phyloP scores from a whole-genome alignment of 2,888 invertebrate genomes.

The Hesperia comma region DNA sequence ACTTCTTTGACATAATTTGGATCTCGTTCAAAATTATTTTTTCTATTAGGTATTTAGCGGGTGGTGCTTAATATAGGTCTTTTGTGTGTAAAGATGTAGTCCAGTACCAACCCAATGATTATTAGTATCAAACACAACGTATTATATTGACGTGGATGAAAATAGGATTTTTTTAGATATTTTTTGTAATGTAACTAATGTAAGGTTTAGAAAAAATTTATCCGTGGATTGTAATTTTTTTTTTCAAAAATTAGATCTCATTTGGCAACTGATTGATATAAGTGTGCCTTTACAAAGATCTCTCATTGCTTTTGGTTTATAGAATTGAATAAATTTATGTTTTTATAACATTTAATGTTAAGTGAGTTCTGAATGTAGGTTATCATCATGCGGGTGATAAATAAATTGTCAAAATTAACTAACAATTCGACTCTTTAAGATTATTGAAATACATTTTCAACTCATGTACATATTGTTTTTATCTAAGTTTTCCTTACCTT shows the following conservation, averaged over 20 bases:
- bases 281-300: constrained; percentile 71
- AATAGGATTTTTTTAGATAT: constrained; percentile 52
- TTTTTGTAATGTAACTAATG: constrained; percentile 58
- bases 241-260: constrained; percentile 80
- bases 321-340: constrained; percentile 53
- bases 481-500: background rate
- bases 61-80: constrained; percentile 73
- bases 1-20: constrained; percentile 60
- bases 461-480: constrained; percentile 43
- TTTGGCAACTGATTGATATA: constrained; percentile 59
- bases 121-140: constrained; percentile 59
- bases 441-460: constrained; percentile 69
- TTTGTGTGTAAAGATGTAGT: constrained; percentile 54
- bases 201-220: constrained; percentile 67
- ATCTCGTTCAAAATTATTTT: constrained; percentile 74
- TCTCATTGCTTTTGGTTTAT: constrained; percentile 70
- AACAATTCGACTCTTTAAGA: constrained; percentile 67
- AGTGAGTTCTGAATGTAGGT: constrained; percentile 52
- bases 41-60: constrained; percentile 66
- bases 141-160: constrained; percentile 72
- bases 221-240: constrained; percentile 52
- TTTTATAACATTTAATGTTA: constrained; percentile 61
- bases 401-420: constrained; percentile 61
- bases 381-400: constrained; percentile 46
- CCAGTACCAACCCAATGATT: constrained; percentile 64